These are phyloP conservation scores for Ursus arctos DNA, from an alignment of 2,113 vertebrate species.

Conservation along the genomic window DNA sequence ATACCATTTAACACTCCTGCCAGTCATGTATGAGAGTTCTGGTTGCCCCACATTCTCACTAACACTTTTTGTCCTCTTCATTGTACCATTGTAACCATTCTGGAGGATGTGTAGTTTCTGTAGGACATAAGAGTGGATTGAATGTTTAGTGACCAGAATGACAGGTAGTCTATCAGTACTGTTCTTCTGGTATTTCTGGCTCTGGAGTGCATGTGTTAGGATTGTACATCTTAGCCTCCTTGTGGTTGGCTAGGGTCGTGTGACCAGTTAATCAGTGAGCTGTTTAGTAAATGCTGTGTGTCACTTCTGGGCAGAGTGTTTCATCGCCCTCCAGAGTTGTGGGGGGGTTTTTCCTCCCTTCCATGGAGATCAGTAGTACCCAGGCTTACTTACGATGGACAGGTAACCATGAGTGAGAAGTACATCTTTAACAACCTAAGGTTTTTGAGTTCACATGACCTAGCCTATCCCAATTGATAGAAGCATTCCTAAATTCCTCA, in stretches of 20 bases:
- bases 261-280: not conserved
- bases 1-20: not conserved
- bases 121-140: not conserved
- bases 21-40: not conserved
- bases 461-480: not conserved
- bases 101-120: not conserved
- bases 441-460: not conserved
- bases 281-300: not conserved
- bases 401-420: not conserved
- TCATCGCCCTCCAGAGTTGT: not conserved
- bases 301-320: not conserved
- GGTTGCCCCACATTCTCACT: not conserved
- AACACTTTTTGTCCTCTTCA: not conserved
- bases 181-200: not conserved
- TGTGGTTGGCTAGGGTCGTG: not conserved
- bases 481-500: not conserved
- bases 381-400: not conserved
- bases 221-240: not conserved
- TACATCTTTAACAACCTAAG: not conserved
- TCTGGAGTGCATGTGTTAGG: not conserved
- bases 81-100: not conserved
- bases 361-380: not conserved
- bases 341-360: not conserved
- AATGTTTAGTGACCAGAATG: not conserved
- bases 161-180: not conserved